phyloP scores from a whole-genome alignment of 2,888 invertebrate species.

The Frankliniella intonsa region DNA sequence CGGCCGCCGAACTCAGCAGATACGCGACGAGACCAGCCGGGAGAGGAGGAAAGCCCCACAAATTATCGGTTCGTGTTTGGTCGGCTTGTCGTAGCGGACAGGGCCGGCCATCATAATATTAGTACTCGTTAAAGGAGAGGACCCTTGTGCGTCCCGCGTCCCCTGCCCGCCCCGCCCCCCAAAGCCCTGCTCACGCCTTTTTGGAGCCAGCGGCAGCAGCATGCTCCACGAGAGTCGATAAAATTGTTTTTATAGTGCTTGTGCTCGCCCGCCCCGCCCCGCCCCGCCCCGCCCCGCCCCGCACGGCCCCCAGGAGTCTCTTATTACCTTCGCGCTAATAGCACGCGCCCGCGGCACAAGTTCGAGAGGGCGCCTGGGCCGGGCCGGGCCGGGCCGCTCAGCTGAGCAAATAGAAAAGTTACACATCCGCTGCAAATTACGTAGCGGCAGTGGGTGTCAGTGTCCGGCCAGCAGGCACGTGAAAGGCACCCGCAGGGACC shows the following conservation, averaged over 20 bases:
- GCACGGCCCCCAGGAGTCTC: background rate
- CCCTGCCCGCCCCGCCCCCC: too few relatives aligned
- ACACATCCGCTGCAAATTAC: background rate
- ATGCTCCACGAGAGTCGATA: conserved; percentile 13
- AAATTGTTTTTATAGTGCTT: background rate
- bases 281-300: background rate
- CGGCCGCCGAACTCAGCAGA: background rate
- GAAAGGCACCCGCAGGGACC: background rate
- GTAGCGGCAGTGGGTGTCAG: background rate
- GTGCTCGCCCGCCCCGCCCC: background rate
- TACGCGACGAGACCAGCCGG: background rate
- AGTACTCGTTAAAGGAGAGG: conserved; percentile 19
- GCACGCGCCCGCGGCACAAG: too few relatives aligned
- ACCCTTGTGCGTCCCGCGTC: background rate
- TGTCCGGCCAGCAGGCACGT: background rate
- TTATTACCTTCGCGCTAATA: background rate
- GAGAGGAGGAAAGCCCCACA: background rate
- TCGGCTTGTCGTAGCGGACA: background rate
- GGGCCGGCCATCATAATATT: background rate
- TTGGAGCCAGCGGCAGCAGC: background rate
- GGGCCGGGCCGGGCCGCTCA: background rate
- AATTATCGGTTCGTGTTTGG: background rate
- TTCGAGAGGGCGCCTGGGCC: too few relatives aligned
- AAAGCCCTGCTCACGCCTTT: background rate
- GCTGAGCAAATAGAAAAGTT: background rate